Evolutionary conservation across 2,113 vertebrate species (phyloP).

Genomic region (Muscicapa adusta): DNA sequence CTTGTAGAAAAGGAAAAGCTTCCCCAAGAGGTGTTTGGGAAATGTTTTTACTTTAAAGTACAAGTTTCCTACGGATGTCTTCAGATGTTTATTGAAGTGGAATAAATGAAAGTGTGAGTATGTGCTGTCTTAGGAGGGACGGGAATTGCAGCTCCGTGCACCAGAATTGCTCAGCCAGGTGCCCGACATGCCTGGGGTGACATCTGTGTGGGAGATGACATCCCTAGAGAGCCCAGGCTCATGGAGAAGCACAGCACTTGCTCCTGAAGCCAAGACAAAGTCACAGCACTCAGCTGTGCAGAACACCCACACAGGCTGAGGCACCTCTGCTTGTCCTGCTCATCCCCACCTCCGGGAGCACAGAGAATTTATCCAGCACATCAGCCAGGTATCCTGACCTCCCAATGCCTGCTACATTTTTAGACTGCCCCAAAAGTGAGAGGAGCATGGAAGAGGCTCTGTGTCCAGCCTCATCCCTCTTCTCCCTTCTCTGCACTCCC

Average conservation of each 20-base stretch:
- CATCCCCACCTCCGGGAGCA: neutral
- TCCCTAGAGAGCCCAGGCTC: neutral
- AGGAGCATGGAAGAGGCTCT: neutral
- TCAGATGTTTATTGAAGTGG: constrained; percentile 15
- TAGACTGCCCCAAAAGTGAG: neutral
- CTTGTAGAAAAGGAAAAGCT: constrained; percentile 10
- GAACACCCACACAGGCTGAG: fast-evolving
- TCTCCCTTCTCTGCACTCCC: neutral
- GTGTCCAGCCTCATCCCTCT: neutral
- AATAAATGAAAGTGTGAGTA: neutral
- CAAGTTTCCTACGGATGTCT: neutral
- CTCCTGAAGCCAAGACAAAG: neutral
- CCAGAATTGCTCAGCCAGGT: neutral
- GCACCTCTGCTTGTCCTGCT: neutral
- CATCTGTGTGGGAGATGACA: neutral
- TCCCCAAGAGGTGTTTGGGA: neutral
- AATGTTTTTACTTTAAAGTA: constrained; percentile 22
- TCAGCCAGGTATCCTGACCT: neutral
- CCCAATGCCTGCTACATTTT: fast-evolving
- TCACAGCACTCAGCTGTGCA: fast-evolving
- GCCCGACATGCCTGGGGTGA: neutral
- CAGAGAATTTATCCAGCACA: neutral
- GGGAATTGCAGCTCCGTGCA: neutral
- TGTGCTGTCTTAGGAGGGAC: neutral
- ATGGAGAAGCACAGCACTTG: neutral